A percentile compares a stretch with the other conserved stretches of the same genome.
Evolutionary conservation across 2,797 vertebrate genomes (phyloP).

Genomic region (Salmo trutta): DNA sequence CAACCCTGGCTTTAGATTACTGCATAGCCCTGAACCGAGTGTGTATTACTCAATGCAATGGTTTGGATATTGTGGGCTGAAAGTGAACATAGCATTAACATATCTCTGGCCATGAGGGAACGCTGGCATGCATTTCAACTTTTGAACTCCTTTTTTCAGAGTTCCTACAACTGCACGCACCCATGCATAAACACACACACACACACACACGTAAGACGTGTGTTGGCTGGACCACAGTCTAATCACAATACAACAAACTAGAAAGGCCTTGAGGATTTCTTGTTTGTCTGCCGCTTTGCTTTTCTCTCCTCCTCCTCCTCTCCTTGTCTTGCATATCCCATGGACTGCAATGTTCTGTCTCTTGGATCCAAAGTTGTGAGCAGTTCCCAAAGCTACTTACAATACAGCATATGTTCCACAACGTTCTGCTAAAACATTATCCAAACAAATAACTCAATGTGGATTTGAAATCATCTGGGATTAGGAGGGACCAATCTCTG

Average conservation of each 20-base stretch:
- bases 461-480: neutral
- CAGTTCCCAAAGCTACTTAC: neutral
- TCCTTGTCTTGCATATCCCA: neutral
- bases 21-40: neutral
- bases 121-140: neutral
- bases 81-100: neutral
- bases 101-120: neutral
- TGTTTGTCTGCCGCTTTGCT: neutral
- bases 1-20: neutral
- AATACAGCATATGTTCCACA: neutral
- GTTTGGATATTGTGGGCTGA: neutral
- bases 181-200: neutral
- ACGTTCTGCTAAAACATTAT: constrained; percentile 1
- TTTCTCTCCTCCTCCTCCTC: neutral
- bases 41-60: neutral
- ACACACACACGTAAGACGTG: no score
- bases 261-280: neutral
- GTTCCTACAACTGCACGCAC: neutral
- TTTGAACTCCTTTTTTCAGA: neutral
- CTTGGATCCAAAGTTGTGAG: neutral
- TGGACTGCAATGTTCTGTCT: constrained; percentile 1
- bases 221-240: no score
- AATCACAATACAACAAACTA: neutral
- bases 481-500: constrained; percentile 1
- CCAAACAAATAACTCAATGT: neutral